Evolutionary conservation across 2,797 vertebrate species (phyloP), one percentile per base, ranked within the genome.

Genomic region (Hemitrygon akajei): DNA sequence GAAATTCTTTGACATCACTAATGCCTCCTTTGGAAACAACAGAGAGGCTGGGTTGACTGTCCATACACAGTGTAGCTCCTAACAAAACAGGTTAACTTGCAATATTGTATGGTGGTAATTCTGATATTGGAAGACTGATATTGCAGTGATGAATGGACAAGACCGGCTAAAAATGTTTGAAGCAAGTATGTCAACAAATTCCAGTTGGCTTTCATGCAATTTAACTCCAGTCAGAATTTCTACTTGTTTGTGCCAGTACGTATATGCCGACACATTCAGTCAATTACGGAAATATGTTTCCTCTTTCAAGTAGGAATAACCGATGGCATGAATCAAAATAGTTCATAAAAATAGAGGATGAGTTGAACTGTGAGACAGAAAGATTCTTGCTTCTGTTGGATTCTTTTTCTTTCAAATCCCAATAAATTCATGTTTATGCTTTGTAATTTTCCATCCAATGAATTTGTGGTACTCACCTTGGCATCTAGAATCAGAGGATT

Each of bases 1-100:
- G 91, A 76, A 76, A 93, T 93, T 76, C 91, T 75, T 93, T 93
- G 14, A 12, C 40, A 93, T 56, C 71, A 76, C 22, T 16, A 11
- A 75, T 7, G 73, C 47, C 27, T 27, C 27, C 25, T 93, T 93
- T 75, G 71, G 84, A 91, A 69, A 37, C 60, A 9, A 37, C 56
- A 60, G 7, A 20, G 25, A 22, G 10, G 16, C 91, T 92, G 40
- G 40, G 71, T 93, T 93, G 91, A 76, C 37, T 18, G 40, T 25
- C 20, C 20, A 73, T 40, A 73, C 47, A 75, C 27, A 27, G 11
- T 27, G 3, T 22, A 27, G 5, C 47, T 5, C 58, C 11, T 30
- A 63, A 76, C 40, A 76, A 76, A 27, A 76, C 10, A 37, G 66
- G 16, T 91, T 91, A 40, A 9, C 66, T 34, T 73, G 34, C 66